Conservation (phyloP, 2,888 invertebrate genomes). For the Ochlodes sylvanus region DNA sequence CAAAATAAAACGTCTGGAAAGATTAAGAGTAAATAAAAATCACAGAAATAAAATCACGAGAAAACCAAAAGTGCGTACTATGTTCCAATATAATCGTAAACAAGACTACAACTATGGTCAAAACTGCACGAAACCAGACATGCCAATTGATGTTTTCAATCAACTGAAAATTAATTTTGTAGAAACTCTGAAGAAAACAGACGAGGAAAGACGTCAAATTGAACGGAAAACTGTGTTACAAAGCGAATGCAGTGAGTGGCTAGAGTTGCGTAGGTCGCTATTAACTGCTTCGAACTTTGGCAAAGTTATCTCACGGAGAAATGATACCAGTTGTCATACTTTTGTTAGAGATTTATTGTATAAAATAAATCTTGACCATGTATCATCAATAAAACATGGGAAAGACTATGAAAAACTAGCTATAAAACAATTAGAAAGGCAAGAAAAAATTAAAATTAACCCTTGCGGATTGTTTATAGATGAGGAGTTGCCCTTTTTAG, state of each 20-base stretch:
- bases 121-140: conserved; percentile 17
- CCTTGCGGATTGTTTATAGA: conserved; percentile 46
- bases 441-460: conserved; percentile 41
- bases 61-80: conserved; percentile 5
- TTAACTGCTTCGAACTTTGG: conserved; percentile 44
- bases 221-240: conserved; percentile 37
- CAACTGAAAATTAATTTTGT: conserved; percentile 14
- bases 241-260: conserved; percentile 41
- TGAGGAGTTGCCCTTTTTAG: conserved; percentile 39
- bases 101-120: conserved; percentile 21
- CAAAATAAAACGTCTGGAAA: conserved; percentile 10
- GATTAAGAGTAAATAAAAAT: neutral
- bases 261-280: conserved; percentile 40
- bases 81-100: neutral
- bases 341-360: conserved; percentile 45
- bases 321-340: conserved; percentile 21
- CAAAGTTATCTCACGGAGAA: conserved; percentile 6
- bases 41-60: conserved; percentile 4
- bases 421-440: conserved; percentile 30
- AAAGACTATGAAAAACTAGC: conserved; percentile 39
- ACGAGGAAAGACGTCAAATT: conserved; percentile 14
- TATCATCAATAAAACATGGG: conserved; percentile 42
- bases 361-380: conserved; percentile 40
- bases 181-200: conserved; percentile 22
- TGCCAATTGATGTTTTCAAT: neutral